phyloP scores from a whole-genome alignment of 2,888 invertebrate genomes.

The Urechis unicinctus region DNA sequence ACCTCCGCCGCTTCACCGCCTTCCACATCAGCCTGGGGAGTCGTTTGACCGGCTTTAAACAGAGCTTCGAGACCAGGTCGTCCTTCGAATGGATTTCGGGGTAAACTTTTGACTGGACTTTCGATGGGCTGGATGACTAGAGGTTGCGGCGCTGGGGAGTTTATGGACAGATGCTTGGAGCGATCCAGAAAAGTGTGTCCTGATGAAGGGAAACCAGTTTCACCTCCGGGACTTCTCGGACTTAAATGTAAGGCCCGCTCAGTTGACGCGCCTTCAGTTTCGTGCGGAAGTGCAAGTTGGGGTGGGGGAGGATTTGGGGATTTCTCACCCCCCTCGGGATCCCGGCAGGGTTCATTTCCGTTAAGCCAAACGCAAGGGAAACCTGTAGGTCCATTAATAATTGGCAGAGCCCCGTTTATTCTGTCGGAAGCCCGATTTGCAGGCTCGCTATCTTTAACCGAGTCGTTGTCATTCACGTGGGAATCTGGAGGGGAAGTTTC shows the following conservation, averaged over 20 bases:
- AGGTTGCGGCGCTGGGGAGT: background rate
- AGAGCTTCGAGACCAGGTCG: background rate
- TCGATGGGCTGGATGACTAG: background rate
- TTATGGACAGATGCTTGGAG: too few species aligned
- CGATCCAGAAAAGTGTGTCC: too few species aligned
- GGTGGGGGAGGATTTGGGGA: background rate
- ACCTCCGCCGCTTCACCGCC: conserved; percentile 10
- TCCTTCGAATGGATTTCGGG: background rate
- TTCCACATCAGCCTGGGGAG: background rate
- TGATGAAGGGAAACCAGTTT: too few species aligned
- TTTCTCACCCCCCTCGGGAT: background rate
- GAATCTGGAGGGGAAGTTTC: too few species aligned
- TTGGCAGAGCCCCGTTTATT: too few species aligned
- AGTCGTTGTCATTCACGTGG: too few species aligned
- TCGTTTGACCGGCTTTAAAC: background rate
- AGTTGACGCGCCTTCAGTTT: background rate
- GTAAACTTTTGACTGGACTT: background rate
- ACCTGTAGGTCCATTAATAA: too few species aligned
- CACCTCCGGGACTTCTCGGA: too few species aligned
- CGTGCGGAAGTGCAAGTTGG: background rate
- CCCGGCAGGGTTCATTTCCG: background rate
- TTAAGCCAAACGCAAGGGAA: conserved; percentile 9
- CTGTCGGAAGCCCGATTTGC: too few species aligned
- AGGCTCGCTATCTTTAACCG: too few species aligned
- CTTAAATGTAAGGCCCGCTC: background rate